Conservation (phyloP, 2,797 vertebrate species). For the Ctenopoma kingsleyae region DNA sequence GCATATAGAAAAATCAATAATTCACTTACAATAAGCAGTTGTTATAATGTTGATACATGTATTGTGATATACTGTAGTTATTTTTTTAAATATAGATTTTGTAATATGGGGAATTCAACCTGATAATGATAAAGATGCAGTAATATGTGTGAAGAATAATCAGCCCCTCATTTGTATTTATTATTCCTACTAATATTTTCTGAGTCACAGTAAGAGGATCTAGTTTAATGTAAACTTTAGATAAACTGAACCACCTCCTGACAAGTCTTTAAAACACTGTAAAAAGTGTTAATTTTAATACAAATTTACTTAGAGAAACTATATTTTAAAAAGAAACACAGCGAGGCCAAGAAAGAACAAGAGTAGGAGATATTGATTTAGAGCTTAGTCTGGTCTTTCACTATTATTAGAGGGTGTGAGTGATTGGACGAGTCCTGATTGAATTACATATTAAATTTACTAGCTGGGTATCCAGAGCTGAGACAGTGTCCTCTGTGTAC, state of each 20-base stretch:
- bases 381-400: constrained; percentile 44
- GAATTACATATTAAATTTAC: constrained; percentile 77
- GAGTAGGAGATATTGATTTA: constrained; percentile 41
- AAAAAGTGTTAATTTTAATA: not conserved
- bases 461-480: constrained; percentile 60
- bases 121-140: no score
- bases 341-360: not conserved
- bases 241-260: no score
- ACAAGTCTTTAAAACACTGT: not conserved
- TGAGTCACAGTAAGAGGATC: constrained; percentile 19
- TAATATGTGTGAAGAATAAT: not conserved
- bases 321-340: not conserved
- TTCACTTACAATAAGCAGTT: no score
- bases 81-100: not conserved
- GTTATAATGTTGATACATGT: no score
- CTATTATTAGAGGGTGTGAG: constrained; percentile 70
- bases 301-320: not conserved
- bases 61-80: not conserved
- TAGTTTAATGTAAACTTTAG: constrained; percentile 26
- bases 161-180: not conserved
- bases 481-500: constrained; percentile 84
- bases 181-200: constrained; percentile 5
- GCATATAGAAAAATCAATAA: no score
- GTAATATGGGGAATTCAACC: no score
- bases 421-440: constrained; percentile 77